phyloP scores from a whole-genome alignment of 2,797 vertebrate species.

The Sebastiscus tertius region DNA sequence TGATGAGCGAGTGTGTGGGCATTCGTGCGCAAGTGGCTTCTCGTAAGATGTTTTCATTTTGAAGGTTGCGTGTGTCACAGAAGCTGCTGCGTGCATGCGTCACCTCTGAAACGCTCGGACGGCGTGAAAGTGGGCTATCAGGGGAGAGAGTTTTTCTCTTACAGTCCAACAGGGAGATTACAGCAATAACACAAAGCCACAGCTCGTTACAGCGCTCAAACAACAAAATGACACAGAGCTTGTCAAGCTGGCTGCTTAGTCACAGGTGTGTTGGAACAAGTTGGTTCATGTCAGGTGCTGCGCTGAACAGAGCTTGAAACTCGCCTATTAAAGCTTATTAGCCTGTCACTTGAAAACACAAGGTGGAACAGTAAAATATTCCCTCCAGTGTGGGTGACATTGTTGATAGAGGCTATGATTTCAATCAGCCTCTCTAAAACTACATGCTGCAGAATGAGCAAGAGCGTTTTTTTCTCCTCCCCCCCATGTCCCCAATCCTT shows the following conservation, averaged over 20 bases:
- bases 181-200: slow-evolving; percentile 34
- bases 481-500: slow-evolving; percentile 51
- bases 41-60: slow-evolving; percentile 67
- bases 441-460: slow-evolving; percentile 35
- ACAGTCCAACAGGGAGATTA: slow-evolving; percentile 33
- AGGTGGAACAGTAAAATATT: slow-evolving; percentile 1
- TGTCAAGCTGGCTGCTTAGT: slow-evolving; percentile 54
- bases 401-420: slow-evolving; percentile 28
- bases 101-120: slow-evolving; percentile 30
- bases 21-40: slow-evolving; percentile 65
- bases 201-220: slow-evolving; percentile 14
- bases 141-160: slow-evolving; percentile 22
- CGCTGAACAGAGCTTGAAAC: slow-evolving; percentile 28
- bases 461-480: slow-evolving; percentile 4
- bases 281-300: slow-evolving; percentile 64
- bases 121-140: not conserved
- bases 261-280: slow-evolving; percentile 73
- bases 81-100: slow-evolving; percentile 63
- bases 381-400: not conserved
- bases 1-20: slow-evolving; percentile 66
- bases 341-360: slow-evolving; percentile 32
- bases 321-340: slow-evolving; percentile 40
- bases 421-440: slow-evolving; percentile 30
- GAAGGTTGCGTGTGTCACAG: slow-evolving; percentile 76
- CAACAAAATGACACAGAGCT: slow-evolving; percentile 51